Conservation (phyloP, 2,113 vertebrate genomes). For the Scortum barcoo region DNA sequence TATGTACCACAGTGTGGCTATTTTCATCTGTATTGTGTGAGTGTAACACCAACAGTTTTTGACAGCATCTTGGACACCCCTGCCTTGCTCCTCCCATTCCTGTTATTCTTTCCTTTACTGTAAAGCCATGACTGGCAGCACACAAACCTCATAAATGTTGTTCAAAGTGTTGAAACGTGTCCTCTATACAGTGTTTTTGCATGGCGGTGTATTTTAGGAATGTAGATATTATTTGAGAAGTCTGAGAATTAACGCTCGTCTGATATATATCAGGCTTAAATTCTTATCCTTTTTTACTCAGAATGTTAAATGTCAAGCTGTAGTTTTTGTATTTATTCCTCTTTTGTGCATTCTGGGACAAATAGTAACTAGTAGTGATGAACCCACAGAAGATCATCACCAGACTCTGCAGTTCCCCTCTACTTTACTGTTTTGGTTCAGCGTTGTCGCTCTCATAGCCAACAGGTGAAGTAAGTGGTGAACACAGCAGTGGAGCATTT, state of each 20-base stretch:
- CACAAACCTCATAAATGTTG: slow-evolving; percentile 8
- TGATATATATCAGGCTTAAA: no score
- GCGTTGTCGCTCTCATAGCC: no score
- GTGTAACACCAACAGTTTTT: slow-evolving; percentile 33
- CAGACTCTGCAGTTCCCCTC: no score
- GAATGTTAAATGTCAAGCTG: no score
- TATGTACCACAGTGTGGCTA: not conserved
- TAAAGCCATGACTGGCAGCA: slow-evolving; percentile 23
- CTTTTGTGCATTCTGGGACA: no score
- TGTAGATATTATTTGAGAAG: not conserved
- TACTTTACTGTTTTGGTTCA: no score
- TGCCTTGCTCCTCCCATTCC: slow-evolving; percentile 53
- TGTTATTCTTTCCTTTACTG: slow-evolving; percentile 55
- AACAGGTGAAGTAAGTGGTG: no score
- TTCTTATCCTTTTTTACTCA: no score
- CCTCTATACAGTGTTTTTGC: slow-evolving; percentile 3
- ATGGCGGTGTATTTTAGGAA: not conserved
- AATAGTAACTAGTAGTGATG: no score
- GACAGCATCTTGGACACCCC: slow-evolving; percentile 36
- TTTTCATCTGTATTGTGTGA: slow-evolving; percentile 31
- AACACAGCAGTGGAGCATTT: no score
- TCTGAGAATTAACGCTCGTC: not conserved
- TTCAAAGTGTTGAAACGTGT: not conserved
- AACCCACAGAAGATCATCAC: no score
- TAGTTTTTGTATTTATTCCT: no score